Base-by-base conservation (phyloP, 2,888 invertebrate species). In the Ischnura elegans region DNA sequence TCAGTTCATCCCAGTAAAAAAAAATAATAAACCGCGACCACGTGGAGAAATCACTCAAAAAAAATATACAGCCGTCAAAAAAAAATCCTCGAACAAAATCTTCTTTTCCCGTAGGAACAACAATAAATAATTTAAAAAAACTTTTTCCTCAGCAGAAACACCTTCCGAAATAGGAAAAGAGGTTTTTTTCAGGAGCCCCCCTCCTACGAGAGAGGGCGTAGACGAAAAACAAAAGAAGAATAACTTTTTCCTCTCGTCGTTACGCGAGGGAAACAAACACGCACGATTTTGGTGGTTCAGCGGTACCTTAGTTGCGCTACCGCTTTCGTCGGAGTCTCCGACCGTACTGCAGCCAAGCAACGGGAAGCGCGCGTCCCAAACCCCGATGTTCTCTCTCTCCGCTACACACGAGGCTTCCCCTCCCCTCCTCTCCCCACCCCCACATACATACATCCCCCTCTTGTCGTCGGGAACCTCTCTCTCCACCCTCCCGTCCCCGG, bases 291-390 rank as follows among this genome's bases (percentile, higher is more conserved):
- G 87, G 47, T n/a, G 46, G 2, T 29, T 45, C 87, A 19, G 13
- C 51, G 16, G 51, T 19, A 51, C 51, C 8, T 5, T 13, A 45
- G 47, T 13, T 19, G 36, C 36, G 43, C 45, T 42, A 55, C 42
- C 42, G 87, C 42, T 61, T 61, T 25, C 87, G 87, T 61, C 87
- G 87, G 87, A 87, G 87, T 42, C 87, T 87, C 87, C 87, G 87
- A 87, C 87, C 25, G 55, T 61, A 87, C 87, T 87, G 87, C 87
- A 55, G 51, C 45, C 87, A 29, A 45, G 87, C 42, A 51, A 10
- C 29, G 76, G 36, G 61, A 51, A 61, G 87, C 87, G 87, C 87
- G 87, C 87, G 87, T 25, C 55, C 87, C 42, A 55, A 87, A 47
- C 87, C 87, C 45, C 29, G 46, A 16, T 16, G 42, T 25, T n/a